Evolutionary conservation across 2,888 invertebrate genomes (phyloP).

Genomic region (Platerodrilus igneus): DNA sequence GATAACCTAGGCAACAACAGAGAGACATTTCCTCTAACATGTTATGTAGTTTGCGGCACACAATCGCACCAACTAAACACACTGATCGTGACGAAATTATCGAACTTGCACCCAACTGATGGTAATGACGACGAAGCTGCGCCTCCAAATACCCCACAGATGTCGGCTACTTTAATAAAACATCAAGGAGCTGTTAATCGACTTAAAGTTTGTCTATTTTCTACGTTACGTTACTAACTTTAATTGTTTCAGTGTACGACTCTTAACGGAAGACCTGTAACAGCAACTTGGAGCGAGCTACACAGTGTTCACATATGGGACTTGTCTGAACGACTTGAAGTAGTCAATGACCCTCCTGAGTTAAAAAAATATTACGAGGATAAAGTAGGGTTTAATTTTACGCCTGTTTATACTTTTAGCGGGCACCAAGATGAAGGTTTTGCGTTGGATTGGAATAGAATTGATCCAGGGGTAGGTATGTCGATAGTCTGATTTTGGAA

Average conservation of each 20-base stretch:
- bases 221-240: constrained; percentile 18
- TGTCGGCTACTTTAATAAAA: constrained; percentile 76
- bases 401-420: constrained; percentile 78
- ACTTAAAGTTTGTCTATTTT: constrained; percentile 38
- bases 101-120: constrained; percentile 65
- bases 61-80: constrained; percentile 81
- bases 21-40: constrained; percentile 74
- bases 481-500: neutral
- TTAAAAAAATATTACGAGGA: constrained; percentile 61
- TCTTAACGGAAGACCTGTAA: constrained; percentile 63
- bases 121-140: too few species aligned
- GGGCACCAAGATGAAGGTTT: constrained; percentile 94
- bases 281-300: constrained; percentile 93
- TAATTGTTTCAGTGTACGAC: constrained; percentile 51
- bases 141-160: constrained; percentile 66
- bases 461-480: constrained; percentile 66
- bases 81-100: constrained; percentile 66
- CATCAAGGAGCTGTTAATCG: constrained; percentile 93
- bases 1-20: constrained; percentile 73
- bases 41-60: constrained; percentile 86
- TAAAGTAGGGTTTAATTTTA: constrained; percentile 50
- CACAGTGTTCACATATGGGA: constrained; percentile 92
- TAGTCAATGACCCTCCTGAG: constrained; percentile 66
- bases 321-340: constrained; percentile 72
- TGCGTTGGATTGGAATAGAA: constrained; percentile 88